These are phyloP conservation scores for Palaemon carinicauda DNA, from an alignment of 1,140 invertebrate species.

Conservation along the genomic window DNA sequence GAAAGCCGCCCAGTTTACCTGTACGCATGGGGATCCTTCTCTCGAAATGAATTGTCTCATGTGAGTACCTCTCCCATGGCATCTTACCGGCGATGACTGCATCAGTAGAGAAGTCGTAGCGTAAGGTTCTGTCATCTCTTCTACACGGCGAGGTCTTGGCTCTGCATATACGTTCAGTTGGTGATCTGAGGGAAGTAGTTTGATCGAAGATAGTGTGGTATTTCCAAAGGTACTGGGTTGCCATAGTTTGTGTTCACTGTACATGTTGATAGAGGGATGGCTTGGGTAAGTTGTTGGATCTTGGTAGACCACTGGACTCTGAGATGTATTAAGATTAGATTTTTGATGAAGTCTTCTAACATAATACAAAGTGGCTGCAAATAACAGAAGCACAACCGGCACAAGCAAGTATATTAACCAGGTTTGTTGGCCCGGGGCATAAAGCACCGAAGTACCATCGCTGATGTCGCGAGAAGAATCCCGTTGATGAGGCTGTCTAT, in stretches of 20 bases:
- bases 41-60: no score
- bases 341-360: slow-evolving; percentile 7
- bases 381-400: slow-evolving; percentile 18
- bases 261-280: slow-evolving; percentile 36
- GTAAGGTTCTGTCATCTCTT: slow-evolving; percentile 30
- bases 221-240: slow-evolving; percentile 16
- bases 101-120: slow-evolving; percentile 31
- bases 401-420: no score
- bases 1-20: no score
- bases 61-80: no score
- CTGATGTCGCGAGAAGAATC: no score
- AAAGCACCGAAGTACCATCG: no score
- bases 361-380: slow-evolving; percentile 26
- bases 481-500: background rate
- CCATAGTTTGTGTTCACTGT: slow-evolving; percentile 41
- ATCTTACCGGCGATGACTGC: background rate
- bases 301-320: background rate
- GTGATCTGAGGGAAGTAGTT: slow-evolving; percentile 21
- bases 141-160: slow-evolving; percentile 8
- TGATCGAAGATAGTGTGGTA: slow-evolving; percentile 26
- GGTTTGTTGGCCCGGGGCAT: no score
- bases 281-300: slow-evolving; percentile 13
- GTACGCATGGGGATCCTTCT: no score
- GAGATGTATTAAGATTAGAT: background rate
- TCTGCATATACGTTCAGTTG: slow-evolving; percentile 37